Base-by-base conservation (phyloP, 2,113 vertebrate species). In the Erinaceus europaeus region DNA sequence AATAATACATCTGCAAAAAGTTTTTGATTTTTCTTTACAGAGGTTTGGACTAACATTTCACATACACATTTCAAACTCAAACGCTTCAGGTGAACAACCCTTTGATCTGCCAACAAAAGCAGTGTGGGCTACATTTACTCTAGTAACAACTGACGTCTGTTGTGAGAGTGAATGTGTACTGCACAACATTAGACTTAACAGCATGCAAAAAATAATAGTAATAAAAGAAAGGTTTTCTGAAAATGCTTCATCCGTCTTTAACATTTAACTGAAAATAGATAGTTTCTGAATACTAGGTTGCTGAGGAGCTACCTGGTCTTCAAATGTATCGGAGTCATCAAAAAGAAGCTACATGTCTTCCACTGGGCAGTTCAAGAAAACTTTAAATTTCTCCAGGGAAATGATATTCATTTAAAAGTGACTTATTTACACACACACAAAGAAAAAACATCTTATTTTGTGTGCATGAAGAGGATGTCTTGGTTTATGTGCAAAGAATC, bases 351-450 rank as follows among this genome's bases (percentile, higher is more conserved):
- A 73, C 72, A 75, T 67, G 82, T 91, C 48, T 65, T 82, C n/a
- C 48, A 77, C 29, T 9, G 88, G 15, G 40, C 92, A 87, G 86
- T 82, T 68, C 34, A 74, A 80, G 81, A 95, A 86, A 92, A 91
- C 8, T 53, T 94, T 61, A 95, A 87, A 93, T 46, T 11, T 42
- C 20, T 21, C 61, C 23, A 87, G 80, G 29, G 91, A 62, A 89
- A 94, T 95, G 83, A 84, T 82, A 94, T 77, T 91, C 86, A 46
- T 91, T 86, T 87, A 74, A 84, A 94, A 89, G 84, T 79, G 55
- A 85, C 90, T n/a, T 86, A 13, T 93, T 94, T 95, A 78, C 86
- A 94, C 94, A 94, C n/a, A n/a, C n/a, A n/a, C n/a, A n/a, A n/a
- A 92, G 23, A 86, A 72, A 88, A 80, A 77, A n/a, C n/a, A 75